Evolutionary conservation across 2,797 vertebrate genomes (phyloP).

Genomic region (Mycteria americana): DNA sequence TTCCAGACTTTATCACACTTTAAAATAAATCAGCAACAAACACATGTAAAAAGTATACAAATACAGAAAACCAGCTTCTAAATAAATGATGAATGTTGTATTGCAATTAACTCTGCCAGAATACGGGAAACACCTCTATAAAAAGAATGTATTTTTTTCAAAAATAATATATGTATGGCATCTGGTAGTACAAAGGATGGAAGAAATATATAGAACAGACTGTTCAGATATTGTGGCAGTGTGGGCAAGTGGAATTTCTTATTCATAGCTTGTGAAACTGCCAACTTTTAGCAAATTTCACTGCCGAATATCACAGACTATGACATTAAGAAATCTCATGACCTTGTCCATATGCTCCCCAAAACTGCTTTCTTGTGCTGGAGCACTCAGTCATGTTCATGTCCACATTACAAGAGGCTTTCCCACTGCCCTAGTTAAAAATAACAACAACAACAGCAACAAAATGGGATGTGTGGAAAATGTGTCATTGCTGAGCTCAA

Average conservation of each 20-base stretch:
- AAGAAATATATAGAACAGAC: conserved; percentile 48
- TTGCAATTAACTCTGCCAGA: conserved; percentile 3
- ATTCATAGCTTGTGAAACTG: conserved; percentile 31
- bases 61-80: background rate
- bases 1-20: background rate
- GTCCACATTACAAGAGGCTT: background rate
- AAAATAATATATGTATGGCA: conserved; percentile 34
- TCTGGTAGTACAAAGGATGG: conserved; percentile 48
- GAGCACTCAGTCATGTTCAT: background rate
- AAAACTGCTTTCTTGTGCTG: background rate
- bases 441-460: background rate
- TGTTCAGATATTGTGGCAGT: conserved; percentile 33
- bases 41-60: background rate
- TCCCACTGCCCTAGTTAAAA: background rate
- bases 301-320: background rate
- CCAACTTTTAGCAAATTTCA: conserved; percentile 6
- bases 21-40: background rate
- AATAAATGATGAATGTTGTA: background rate
- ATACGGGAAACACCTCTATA: conserved; percentile 37
- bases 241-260: conserved; percentile 43
- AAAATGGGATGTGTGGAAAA: background rate
- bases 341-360: background rate
- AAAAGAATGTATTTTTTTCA: background rate
- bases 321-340: background rate
- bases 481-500: background rate